phyloP scores from a whole-genome alignment of 1,140 invertebrate species.

The Magallana gigas region DNA sequence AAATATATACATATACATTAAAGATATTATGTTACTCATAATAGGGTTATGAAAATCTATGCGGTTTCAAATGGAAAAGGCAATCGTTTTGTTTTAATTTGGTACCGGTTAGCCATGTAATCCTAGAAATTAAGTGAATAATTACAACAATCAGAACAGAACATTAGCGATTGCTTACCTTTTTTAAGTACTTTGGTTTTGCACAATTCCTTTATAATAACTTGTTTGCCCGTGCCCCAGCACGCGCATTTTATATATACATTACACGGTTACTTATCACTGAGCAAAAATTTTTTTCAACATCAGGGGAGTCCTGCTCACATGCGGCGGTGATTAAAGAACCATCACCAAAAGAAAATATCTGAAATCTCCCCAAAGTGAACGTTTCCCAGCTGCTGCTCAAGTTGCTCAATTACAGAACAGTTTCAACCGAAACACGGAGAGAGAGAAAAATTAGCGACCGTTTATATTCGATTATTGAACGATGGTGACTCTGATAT shows the following conservation, averaged over 20 bases:
- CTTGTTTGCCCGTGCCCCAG: not conserved
- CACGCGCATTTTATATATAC: slow-evolving; percentile 2
- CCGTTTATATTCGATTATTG: slow-evolving; percentile 4
- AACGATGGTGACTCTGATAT: not conserved
- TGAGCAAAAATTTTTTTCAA: not conserved
- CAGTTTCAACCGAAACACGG: not conserved
- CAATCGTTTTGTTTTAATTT: no score
- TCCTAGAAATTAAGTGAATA: no score
- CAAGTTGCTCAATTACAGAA: not conserved
- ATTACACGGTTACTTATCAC: not conserved
- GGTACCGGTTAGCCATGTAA: no score
- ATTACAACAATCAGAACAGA: no score
- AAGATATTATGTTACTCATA: no score
- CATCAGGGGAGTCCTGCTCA: not conserved
- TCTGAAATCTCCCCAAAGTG: slow-evolving; percentile 4
- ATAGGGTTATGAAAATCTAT: no score
- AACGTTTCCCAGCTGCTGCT: slow-evolving; percentile 18
- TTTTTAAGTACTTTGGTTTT: no score
- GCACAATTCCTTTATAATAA: no score
- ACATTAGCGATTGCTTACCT: no score
- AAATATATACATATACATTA: no score
- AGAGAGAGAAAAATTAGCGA: not conserved
- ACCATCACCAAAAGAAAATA: slow-evolving; percentile 8
- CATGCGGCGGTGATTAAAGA: slow-evolving; percentile 29
- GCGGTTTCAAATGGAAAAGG: no score